Evolutionary conservation across 2,797 vertebrate genomes (phyloP).

Genomic region (Acanthurus leucopareius): DNA sequence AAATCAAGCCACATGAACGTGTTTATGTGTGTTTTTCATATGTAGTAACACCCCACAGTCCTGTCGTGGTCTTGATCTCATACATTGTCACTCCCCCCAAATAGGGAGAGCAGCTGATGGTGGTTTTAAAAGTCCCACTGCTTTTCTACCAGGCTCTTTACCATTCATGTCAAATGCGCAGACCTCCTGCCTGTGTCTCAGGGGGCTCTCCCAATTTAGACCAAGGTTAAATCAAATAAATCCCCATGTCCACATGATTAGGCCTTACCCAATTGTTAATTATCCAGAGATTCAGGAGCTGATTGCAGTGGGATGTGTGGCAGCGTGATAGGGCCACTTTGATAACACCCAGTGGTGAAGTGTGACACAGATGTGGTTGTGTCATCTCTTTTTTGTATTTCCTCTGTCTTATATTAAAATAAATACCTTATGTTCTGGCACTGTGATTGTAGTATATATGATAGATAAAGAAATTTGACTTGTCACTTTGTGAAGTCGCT

Average conservation of each 20-base stretch:
- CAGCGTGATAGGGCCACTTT: conserved; percentile 13
- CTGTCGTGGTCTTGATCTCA: neutral
- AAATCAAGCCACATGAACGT: neutral
- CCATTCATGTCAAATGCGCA: conserved; percentile 45
- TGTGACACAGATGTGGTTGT: conserved; percentile 16
- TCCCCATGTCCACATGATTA: conserved; percentile 72
- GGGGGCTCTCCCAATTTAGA: conserved; percentile 64
- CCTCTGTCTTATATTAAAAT: neutral
- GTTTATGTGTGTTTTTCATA: conserved; percentile 6
- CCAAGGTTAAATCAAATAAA: conserved; percentile 80
- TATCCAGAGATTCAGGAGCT: conserved; percentile 60
- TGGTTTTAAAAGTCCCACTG: conserved; percentile 61
- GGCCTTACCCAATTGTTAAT: conserved; percentile 73
- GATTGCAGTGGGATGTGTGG: conserved; percentile 25
- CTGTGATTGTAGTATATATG: too few relatives aligned
- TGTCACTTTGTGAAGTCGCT: neutral
- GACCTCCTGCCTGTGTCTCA: conserved; percentile 55
- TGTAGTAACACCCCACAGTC: conserved; percentile 12
- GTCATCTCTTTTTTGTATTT: neutral
- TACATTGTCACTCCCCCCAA: conserved; percentile 39
- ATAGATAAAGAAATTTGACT: neutral
- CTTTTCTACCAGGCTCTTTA: conserved; percentile 50
- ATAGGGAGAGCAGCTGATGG: conserved; percentile 61
- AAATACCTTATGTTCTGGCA: neutral
- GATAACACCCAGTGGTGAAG: conserved; percentile 3